Base-by-base conservation (phyloP, 2,113 vertebrate species). In the Lagopus muta region DNA sequence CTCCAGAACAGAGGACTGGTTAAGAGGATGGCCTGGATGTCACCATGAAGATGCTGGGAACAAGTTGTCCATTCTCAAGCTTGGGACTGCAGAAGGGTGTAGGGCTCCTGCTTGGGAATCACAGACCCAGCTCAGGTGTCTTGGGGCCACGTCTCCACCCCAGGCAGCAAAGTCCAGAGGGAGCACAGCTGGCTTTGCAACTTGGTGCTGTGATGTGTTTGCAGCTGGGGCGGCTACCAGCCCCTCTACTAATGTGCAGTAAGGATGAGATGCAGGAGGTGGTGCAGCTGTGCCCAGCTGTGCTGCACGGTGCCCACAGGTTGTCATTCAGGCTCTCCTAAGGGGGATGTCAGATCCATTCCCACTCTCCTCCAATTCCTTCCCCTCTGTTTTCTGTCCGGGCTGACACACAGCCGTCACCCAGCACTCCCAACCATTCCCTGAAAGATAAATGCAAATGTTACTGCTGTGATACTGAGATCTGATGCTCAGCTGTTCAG, bases 181-280 rank as follows among this genome's bases (percentile, higher is more conserved):
- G 24, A 16, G 18, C 27, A 40, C 62, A 74, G 28, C 11, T 58
- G 55, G 18, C 32, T 58, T n/a, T 58, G 55, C 32, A 58, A 20
- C 55, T n/a, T n/a, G 50, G 50, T 87, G 55, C 18, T 34, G 8
- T 21, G 13, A 17, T 57, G 52, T 10, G 15, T 77, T n/a, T 66
- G 58, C 4, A 13, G 25, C 9, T 7, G 13, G 36, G 36, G 28
- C 1, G 36, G 32, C 22, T 66, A 82, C 30, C 66, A 25, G 52
- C 11, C 66, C 30, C 14, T 86, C 48, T 47, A 47, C 22, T 80
- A 20, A 47, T 27, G 55, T 40, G 5, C n/a, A 65, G 54, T 40
- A 32, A 75, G 61, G 50, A 77, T 0, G 0, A 20, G 10, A 19
- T 38, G 24, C 40, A 72, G 66, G 36, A 47, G 34, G 10, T 0